phyloP scores from a whole-genome alignment of 1,140 invertebrate genomes.

The Aphaenogaster floridana region DNA sequence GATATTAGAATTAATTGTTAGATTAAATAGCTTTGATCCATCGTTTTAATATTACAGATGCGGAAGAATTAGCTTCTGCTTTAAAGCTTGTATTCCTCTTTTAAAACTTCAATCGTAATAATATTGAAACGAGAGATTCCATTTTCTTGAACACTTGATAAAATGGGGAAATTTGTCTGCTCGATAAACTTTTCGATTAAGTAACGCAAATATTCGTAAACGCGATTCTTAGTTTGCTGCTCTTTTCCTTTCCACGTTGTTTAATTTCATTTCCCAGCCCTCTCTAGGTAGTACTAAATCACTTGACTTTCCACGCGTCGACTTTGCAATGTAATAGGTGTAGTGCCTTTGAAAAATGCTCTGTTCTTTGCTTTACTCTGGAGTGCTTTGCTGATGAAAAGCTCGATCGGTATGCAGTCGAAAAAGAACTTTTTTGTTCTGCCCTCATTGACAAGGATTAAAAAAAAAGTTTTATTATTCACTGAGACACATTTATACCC shows the following conservation, averaged over 20 bases:
- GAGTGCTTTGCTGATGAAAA: conserved; percentile 23
- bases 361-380: conserved; percentile 23
- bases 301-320: conserved; percentile 11
- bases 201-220: conserved; percentile 27
- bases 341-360: conserved; percentile 37
- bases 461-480: not conserved
- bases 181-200: conserved; percentile 15
- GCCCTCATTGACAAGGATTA: not conserved
- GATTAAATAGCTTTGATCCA: not conserved
- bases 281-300: conserved; percentile 18
- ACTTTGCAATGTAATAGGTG: conserved; percentile 39
- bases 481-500: not conserved
- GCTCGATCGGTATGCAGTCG: not conserved
- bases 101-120: not conserved
- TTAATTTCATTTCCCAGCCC: not conserved
- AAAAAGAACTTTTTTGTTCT: not conserved
- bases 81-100: not conserved
- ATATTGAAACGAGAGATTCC: not conserved
- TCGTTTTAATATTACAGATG: conserved; percentile 2
- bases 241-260: not conserved
- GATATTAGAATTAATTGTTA: not conserved
- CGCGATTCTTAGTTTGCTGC: not conserved
- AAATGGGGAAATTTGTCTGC: conserved; percentile 18
- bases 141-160: conserved; percentile 1
- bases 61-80: not conserved